Base-by-base conservation (phyloP, 2,888 invertebrate species). In the Lycia hirtaria region DNA sequence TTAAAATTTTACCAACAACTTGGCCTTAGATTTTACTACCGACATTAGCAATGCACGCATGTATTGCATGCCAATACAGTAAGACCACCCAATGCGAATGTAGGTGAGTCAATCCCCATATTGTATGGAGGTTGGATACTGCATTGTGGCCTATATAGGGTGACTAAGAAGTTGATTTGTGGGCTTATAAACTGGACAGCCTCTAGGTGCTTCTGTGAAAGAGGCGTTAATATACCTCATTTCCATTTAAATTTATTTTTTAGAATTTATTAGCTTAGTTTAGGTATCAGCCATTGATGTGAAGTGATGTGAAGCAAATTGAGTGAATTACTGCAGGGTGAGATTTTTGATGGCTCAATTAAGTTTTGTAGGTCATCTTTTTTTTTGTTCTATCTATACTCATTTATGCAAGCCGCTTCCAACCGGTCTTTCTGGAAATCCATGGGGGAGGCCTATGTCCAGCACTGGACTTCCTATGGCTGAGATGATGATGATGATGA, bases 111-210 rank as follows among this genome's bases (percentile, higher is more conserved):
- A 28, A 15, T 26, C n/a, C 26, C 6, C 24, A 24, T 12, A 10
- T 49, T 52, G 28, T 44, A 44, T 20, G 5, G 12, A 26, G n/a
- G 26, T 28, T 17, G 10, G 15, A 41, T 41, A 41, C 26, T 26
- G 26, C 12, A 22, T 15, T 14, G 22, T 41, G 4, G 15, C 9
- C 3, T 26, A n/a, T 26, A 24, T 57, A 56, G 53, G 52, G 44
- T 60, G 71, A 75, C 75, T 70, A 72, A 71, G 56, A 64, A 60
- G 57, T 64, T 72, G 73, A 78, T 76, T 75, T 74, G 71, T 72
- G 58, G 59, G 52, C 60, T n/a, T 54, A 67, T 65, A 57, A 65
- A 69, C 55, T 47, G 33, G 59, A 61, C 62, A 60, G 43, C 9
- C 20, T 41, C 45, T 15, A 7, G 30, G 15, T 30, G 53, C 55